Evolutionary conservation across 2,888 invertebrate genomes (phyloP).

Genomic region (Megastigmus dorsalis): DNA sequence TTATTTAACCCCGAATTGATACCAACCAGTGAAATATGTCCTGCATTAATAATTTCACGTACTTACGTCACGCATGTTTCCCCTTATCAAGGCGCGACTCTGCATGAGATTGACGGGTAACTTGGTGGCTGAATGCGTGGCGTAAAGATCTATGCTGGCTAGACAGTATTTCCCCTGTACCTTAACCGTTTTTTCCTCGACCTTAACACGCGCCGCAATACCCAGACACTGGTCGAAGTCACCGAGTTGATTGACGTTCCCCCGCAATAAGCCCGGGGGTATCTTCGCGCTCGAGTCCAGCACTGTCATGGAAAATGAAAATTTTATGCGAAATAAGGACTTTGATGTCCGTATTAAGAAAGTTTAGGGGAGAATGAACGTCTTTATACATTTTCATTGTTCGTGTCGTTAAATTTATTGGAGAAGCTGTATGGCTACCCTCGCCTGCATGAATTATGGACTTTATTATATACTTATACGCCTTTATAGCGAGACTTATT

Average conservation of each 20-base stretch:
- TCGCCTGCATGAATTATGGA: too few species aligned
- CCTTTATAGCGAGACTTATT: too few species aligned
- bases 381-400: not conserved
- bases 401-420: not conserved
- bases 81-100: conserved; percentile 80
- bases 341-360: not conserved
- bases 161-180: conserved; percentile 83
- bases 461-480: too few species aligned
- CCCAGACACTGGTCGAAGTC: conserved; percentile 83
- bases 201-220: conserved; percentile 77
- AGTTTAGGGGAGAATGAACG: conserved; percentile 5
- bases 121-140: conserved; percentile 78
- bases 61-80: conserved; percentile 80
- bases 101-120: conserved; percentile 80
- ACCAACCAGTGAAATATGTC: too few species aligned
- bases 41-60: conserved; percentile 46
- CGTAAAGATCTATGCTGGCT: conserved; percentile 80
- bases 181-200: conserved; percentile 78
- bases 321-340: conserved; percentile 3
- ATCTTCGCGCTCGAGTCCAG: conserved; percentile 84
- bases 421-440: too few species aligned
- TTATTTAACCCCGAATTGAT: too few species aligned
- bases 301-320: conserved; percentile 75
- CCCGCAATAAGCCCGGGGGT: conserved; percentile 81
- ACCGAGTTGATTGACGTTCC: conserved; percentile 83